Evolutionary conservation across 2,797 vertebrate genomes (phyloP).

Genomic region (Tenualosa ilisha): DNA sequence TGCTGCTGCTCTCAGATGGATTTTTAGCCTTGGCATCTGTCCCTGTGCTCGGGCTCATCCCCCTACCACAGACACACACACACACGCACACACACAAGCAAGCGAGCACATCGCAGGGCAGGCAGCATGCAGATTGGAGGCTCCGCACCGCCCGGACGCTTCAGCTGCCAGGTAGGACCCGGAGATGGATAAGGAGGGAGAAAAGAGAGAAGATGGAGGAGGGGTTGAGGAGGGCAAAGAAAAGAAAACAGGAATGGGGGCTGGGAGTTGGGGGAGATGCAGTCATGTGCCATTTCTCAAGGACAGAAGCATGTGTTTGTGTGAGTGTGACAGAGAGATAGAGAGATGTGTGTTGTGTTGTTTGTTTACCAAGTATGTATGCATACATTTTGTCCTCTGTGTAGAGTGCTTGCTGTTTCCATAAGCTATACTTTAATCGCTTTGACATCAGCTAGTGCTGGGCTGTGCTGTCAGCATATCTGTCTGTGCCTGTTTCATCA

Average conservation of each 20-base stretch:
- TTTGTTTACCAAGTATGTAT: neutral
- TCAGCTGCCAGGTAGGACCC: slow-evolving; percentile 57
- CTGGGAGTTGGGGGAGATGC: neutral
- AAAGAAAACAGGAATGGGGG: neutral
- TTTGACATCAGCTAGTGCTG: neutral
- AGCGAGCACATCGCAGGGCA: slow-evolving; percentile 16
- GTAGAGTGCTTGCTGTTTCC: neutral
- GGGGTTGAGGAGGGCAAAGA: neutral
- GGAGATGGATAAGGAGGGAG: slow-evolving; percentile 17
- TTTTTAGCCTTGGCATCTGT: neutral
- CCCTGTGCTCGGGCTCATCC: neutral
- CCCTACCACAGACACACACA: slow-evolving; percentile 4
- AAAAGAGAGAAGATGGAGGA: neutral
- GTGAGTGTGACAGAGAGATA: neutral
- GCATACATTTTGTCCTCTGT: neutral
- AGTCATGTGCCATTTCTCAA: slow-evolving; percentile 17
- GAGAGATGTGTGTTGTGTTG: slow-evolving; percentile 1
- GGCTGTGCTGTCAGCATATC: slow-evolving; percentile 4
- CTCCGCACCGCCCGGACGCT: slow-evolving; percentile 44
- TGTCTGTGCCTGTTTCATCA: neutral
- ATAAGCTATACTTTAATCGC: neutral
- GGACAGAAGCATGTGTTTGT: neutral
- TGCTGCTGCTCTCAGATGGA: slow-evolving; percentile 7
- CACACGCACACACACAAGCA: neutral
- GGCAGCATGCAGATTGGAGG: slow-evolving; percentile 52